Evolutionary conservation across 2,888 invertebrate genomes (phyloP).

Genomic region (Vannuccia rotundouncinata): DNA sequence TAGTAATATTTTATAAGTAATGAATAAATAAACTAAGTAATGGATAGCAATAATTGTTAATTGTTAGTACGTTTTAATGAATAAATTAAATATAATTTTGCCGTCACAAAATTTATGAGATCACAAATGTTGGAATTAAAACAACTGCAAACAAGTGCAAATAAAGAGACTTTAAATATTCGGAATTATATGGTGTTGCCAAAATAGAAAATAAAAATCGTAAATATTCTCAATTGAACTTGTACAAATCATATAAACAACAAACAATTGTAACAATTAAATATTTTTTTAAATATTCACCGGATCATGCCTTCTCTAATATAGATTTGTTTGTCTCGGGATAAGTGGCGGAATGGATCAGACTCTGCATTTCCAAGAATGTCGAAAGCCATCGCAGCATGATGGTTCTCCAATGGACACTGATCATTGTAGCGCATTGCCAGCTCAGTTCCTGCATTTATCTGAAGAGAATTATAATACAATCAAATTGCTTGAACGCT

Average conservation of each 20-base stretch:
- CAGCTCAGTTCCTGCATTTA: slow-evolving; percentile 56
- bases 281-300: too few relatives aligned
- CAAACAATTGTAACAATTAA: too few relatives aligned
- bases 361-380: slow-evolving; percentile 43
- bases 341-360: slow-evolving; percentile 31
- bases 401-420: slow-evolving; percentile 56
- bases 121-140: neutral
- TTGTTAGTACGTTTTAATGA: neutral
- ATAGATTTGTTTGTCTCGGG: slow-evolving; percentile 11
- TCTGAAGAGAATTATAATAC: slow-evolving; percentile 44
- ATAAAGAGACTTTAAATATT: too few relatives aligned
- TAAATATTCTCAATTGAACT: too few relatives aligned
- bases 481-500: too few relatives aligned
- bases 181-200: too few relatives aligned
- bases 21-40: neutral
- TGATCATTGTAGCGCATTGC: slow-evolving; percentile 56
- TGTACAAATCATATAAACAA: too few relatives aligned
- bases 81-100: neutral
- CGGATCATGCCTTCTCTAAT: slow-evolving; percentile 68
- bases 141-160: neutral
- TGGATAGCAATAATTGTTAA: neutral
- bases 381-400: slow-evolving; percentile 55
- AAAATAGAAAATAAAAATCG: too few relatives aligned
- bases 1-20: too few relatives aligned
- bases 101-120: neutral